Evolutionary conservation across 2,113 vertebrate species (phyloP).

Genomic region (Panthera tigris): DNA sequence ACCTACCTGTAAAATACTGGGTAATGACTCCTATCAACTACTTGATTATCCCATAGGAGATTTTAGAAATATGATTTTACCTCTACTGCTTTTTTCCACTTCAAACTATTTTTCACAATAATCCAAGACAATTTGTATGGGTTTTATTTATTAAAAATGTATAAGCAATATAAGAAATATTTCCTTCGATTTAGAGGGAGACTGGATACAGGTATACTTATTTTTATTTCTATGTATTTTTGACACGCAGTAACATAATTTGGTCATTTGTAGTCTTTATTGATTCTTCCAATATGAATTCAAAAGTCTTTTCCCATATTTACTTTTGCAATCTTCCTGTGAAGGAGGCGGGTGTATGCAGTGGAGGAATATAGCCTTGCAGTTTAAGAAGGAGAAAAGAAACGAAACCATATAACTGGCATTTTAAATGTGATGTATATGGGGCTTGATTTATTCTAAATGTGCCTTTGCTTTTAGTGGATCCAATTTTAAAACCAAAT

Average conservation of each 20-base stretch:
- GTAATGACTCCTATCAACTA: background rate
- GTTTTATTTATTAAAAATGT: background rate
- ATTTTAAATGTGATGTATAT: background rate
- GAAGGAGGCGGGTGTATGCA: background rate
- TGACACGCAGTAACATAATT: background rate
- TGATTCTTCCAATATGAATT: background rate
- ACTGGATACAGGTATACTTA: background rate
- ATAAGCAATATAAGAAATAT: background rate
- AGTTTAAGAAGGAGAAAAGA: background rate
- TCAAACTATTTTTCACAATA: conserved; percentile 26
- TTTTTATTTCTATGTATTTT: background rate
- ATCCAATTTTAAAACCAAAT: conserved; percentile 18
- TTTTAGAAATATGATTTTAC: background rate
- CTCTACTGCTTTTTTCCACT: background rate
- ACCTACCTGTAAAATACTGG: background rate
- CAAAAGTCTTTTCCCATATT: background rate
- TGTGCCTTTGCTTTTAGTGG: conserved; percentile 12
- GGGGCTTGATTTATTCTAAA: conserved; percentile 35
- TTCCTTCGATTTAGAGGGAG: background rate
- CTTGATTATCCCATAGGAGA: background rate
- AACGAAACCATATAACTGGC: background rate
- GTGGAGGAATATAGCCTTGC: background rate
- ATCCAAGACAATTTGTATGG: background rate
- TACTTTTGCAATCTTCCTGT: background rate
- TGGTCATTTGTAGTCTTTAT: background rate